Evolutionary conservation across 1,140 invertebrate species (phyloP).

Genomic region (silkworm (Bombyx mori)): ASM3026992v2 NC_085107.1:17482501-17483000

Average conservation of each 20-base stretch:
- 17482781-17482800: slow-evolving; percentile 35
- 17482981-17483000: slow-evolving; percentile 16
- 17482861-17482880: slow-evolving; percentile 30
- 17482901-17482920: slow-evolving; percentile 56
- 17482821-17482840: slow-evolving; percentile 23
- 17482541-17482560: too few species aligned
- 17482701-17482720: slow-evolving; percentile 66
- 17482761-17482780: slow-evolving; percentile 27
- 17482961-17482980: slow-evolving; percentile 47
- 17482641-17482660: slow-evolving; percentile 63
- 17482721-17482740: slow-evolving; percentile 31
- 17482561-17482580: too few species aligned
- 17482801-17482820: slow-evolving; percentile 19
- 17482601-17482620: too few species aligned
- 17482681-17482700: slow-evolving; percentile 66
- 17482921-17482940: slow-evolving; percentile 47
- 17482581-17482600: too few species aligned
- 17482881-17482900: slow-evolving; percentile 43
- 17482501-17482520: too few species aligned
- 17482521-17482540: too few species aligned
- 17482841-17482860: slow-evolving; percentile 9
- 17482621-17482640: slow-evolving; percentile 48
- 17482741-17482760: slow-evolving; percentile 25
- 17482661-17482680: slow-evolving; percentile 66
- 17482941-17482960: slow-evolving; percentile 41